phyloP scores from a whole-genome alignment of 64 coral and sea anemone species.

The Montipora efflorescens region DNA sequence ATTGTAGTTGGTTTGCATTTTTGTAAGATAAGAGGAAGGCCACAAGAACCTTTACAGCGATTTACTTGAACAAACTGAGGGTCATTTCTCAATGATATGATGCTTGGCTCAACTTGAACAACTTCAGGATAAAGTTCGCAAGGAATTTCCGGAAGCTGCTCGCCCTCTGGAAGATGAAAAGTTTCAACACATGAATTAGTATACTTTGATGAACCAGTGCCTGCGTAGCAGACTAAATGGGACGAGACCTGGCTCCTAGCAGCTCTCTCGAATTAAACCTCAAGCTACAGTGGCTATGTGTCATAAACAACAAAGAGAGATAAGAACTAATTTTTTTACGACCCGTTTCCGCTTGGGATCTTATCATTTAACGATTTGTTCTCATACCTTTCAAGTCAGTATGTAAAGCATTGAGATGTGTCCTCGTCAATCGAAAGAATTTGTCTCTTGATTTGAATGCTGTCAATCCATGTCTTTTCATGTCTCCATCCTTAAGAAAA shows the following conservation, averaged over 20 bases:
- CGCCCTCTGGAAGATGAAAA: background rate
- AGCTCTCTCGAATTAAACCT: no score
- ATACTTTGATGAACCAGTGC: no score
- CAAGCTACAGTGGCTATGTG: no score
- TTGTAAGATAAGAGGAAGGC: background rate
- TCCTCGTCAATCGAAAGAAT: background rate
- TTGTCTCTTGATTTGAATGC: background rate
- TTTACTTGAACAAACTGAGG: slow-evolving; percentile 15
- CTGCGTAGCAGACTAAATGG: no score
- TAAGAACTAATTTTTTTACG: no score
- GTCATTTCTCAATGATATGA: background rate
- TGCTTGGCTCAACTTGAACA: background rate
- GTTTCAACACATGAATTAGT: no score
- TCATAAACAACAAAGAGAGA: no score
- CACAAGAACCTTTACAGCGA: slow-evolving; percentile 11
- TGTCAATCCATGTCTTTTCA: background rate
- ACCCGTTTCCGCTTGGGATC: no score
- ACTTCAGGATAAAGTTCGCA: background rate
- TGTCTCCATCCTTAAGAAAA: background rate
- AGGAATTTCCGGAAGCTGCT: background rate
- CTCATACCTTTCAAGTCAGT: background rate
- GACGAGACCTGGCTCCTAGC: no score
- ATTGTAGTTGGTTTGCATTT: background rate
- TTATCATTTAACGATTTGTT: background rate
- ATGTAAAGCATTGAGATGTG: background rate